Evolutionary conservation across 2,888 invertebrate genomes (phyloP).

Genomic region (Tuta absoluta): DNA sequence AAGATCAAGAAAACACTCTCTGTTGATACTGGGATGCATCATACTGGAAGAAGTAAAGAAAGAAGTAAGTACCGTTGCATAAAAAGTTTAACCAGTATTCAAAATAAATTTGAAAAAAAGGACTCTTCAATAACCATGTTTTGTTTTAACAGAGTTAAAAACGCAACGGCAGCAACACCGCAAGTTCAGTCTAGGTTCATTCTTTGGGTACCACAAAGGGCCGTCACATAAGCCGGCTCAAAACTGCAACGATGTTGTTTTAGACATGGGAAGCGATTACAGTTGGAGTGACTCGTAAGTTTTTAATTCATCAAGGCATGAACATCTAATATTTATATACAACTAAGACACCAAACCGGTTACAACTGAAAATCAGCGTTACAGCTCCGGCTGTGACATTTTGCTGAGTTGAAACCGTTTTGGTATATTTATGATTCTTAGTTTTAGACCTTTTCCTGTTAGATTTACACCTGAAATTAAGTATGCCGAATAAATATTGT

Average conservation of each 20-base stretch:
- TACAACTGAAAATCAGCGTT: no score
- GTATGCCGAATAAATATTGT: no score
- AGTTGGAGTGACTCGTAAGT: constrained; percentile 75
- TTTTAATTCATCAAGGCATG: no score
- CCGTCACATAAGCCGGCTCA: constrained; percentile 52
- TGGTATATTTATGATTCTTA: no score
- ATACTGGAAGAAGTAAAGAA: constrained; percentile 66
- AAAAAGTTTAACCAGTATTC: neutral
- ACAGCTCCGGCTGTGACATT: no score
- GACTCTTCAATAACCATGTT: neutral
- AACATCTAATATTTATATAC: no score
- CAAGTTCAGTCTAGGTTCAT: constrained; percentile 75
- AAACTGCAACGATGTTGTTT: constrained; percentile 67
- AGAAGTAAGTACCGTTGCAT: constrained; percentile 58
- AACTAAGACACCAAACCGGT: no score
- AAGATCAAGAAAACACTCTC: constrained; percentile 78
- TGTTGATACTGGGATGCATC: constrained; percentile 78
- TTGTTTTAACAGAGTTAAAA: constrained; percentile 23
- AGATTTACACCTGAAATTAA: no score
- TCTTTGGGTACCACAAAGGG: constrained; percentile 66
- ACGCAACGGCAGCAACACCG: constrained; percentile 60
- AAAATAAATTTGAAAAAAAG: neutral
- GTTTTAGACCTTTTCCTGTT: no score
- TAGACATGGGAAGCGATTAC: constrained; percentile 74
- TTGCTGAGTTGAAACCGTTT: no score